phyloP scores from a whole-genome alignment of 1,140 invertebrate genomes.

The Lordiphosa clarofinis region DNA sequence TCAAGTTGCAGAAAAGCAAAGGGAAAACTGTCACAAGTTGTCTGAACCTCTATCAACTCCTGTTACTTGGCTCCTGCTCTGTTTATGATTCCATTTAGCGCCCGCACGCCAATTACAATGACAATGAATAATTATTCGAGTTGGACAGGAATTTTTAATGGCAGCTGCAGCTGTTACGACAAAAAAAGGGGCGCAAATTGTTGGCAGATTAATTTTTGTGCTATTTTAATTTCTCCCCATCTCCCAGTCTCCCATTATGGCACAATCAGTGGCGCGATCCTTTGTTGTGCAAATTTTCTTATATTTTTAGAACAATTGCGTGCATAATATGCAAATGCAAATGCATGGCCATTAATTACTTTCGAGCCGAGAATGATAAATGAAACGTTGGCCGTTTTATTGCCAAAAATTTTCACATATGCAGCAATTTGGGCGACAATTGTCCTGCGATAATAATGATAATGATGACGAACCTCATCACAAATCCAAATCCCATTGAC shows the following conservation, averaged over 20 bases:
- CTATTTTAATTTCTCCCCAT: conserved; percentile 47
- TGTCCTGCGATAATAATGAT: conserved; percentile 42
- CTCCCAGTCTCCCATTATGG: neutral
- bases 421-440: conserved; percentile 64
- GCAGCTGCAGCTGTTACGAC: conserved; percentile 47
- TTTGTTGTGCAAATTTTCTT: conserved; percentile 65
- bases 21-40: conserved; percentile 37
- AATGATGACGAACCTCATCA: conserved; percentile 36
- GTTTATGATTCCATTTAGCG: conserved; percentile 62
- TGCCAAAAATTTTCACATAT: conserved; percentile 70
- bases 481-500: conserved; percentile 52
- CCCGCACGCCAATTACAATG: conserved; percentile 74
- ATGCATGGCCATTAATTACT: conserved; percentile 68
- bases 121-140: conserved; percentile 75
- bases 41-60: conserved; percentile 10
- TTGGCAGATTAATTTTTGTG: conserved; percentile 43
- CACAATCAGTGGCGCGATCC: neutral
- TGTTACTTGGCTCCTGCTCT: neutral
- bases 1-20: conserved; percentile 41
- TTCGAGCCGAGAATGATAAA: conserved; percentile 43
- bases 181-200: conserved; percentile 27
- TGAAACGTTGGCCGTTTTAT: conserved; percentile 53
- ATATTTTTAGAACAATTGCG: conserved; percentile 12
- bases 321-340: conserved; percentile 43
- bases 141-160: conserved; percentile 61